Evolutionary conservation across 2,113 vertebrate genomes (phyloP).

Genomic region (Rallus limicola): DNA sequence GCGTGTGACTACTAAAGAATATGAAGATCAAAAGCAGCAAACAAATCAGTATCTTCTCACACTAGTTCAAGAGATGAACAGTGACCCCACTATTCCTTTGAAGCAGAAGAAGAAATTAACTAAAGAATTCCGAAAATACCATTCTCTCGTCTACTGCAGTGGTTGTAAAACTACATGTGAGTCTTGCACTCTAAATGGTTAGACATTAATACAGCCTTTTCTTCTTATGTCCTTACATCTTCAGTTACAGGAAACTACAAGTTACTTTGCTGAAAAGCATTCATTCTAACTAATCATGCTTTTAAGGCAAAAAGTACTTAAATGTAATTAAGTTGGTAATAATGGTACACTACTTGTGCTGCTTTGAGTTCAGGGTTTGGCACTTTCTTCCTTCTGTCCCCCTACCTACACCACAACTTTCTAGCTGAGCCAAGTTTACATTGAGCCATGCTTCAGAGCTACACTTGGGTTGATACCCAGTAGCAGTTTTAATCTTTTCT

Average conservation of each 20-base stretch:
- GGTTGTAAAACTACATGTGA: slow-evolving; percentile 58
- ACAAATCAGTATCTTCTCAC: slow-evolving; percentile 74
- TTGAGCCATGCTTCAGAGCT: neutral
- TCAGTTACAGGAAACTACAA: neutral
- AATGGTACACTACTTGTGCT: neutral
- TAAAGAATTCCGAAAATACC: slow-evolving; percentile 84
- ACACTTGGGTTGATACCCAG: neutral
- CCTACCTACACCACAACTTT: neutral
- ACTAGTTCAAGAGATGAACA: slow-evolving; percentile 74
- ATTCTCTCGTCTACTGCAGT: slow-evolving; percentile 76
- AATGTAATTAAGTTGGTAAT: neutral
- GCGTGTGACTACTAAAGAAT: slow-evolving; percentile 77
- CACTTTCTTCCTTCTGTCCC: neutral
- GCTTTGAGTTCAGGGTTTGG: neutral
- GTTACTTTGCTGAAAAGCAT: neutral
- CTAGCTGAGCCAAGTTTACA: neutral
- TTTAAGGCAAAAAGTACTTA: neutral
- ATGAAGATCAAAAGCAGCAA: slow-evolving; percentile 77
- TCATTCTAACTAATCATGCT: neutral
- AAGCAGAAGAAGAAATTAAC: slow-evolving; percentile 81
- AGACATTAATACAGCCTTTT: neutral
- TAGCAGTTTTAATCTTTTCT: neutral
- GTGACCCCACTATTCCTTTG: slow-evolving; percentile 53
- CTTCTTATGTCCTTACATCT: neutral
- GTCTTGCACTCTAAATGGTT: neutral